phyloP scores from a whole-genome alignment of 2,888 invertebrate species.

The Mystacides longicornis region DNA sequence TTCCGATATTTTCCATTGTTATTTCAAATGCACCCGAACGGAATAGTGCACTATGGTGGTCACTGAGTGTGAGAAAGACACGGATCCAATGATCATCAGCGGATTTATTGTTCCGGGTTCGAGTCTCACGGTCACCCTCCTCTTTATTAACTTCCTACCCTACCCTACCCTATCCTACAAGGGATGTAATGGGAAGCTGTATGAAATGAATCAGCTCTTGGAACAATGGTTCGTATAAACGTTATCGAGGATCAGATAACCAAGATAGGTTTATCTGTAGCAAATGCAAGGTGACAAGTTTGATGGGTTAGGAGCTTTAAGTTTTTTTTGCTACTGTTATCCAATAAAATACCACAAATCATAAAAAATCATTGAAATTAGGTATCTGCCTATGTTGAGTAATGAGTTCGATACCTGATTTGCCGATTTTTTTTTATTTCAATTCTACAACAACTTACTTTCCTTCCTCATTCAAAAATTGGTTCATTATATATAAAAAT shows the following conservation, averaged over 20 bases:
- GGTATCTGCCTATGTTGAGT: too few species aligned
- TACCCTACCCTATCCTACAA: not conserved
- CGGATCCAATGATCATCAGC: constrained; percentile 6
- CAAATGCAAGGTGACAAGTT: not conserved
- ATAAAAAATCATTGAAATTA: too few species aligned
- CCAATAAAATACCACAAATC: too few species aligned
- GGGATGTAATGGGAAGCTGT: constrained; percentile 22
- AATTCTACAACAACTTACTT: too few species aligned
- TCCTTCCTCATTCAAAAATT: too few species aligned
- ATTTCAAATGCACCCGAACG: not conserved
- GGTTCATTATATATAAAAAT: too few species aligned
- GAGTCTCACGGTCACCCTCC: constrained; percentile 21
- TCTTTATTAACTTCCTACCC: not conserved
- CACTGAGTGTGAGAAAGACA: constrained; percentile 15
- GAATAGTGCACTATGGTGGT: not conserved
- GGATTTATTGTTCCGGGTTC: constrained; percentile 19
- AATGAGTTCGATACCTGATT: too few species aligned
- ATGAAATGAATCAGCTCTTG: constrained; percentile 16
- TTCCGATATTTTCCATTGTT: not conserved
- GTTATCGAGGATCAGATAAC: not conserved
- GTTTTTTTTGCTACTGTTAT: too few species aligned
- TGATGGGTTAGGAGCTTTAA: too few species aligned
- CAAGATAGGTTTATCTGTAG: not conserved
- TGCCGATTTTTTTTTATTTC: too few species aligned
- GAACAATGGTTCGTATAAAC: not conserved